phyloP scores from a whole-genome alignment of 2,113 vertebrate species.

The Varanus salvator region DNA sequence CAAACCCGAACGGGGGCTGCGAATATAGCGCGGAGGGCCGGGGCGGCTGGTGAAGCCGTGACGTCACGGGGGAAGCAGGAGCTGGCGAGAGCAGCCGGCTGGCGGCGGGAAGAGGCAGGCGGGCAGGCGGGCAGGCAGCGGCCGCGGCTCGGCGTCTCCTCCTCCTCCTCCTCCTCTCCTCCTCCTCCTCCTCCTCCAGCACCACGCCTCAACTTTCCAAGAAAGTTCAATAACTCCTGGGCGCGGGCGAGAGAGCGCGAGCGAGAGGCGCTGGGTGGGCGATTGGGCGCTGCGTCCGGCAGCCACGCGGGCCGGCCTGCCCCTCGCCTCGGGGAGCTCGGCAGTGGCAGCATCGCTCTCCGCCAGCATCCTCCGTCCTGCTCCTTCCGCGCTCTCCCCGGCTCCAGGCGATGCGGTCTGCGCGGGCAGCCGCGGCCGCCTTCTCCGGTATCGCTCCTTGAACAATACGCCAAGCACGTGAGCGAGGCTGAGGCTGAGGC shows the following conservation, averaged over 20 bases:
- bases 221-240: conserved; percentile 85
- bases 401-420: conserved; percentile 37
- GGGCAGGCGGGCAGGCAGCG: conserved; percentile 86
- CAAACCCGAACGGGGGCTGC: not conserved
- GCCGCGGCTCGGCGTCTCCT: conserved; percentile 79
- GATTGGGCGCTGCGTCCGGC: conserved; percentile 8
- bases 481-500: not conserved
- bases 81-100: conserved; percentile 85
- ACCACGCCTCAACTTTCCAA: conserved; percentile 87
- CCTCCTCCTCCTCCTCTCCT: not conserved
- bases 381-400: not conserved
- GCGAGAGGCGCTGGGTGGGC: not conserved
- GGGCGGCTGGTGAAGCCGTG: conserved; percentile 82
- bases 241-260: not conserved
- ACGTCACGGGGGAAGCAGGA: conserved; percentile 94
- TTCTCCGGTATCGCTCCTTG: not conserved
- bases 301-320: not conserved
- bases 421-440: not conserved
- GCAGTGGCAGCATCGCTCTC: not conserved
- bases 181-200: not conserved
- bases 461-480: not conserved
- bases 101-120: conserved; percentile 88
- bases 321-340: not conserved
- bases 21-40: conserved; percentile 17
- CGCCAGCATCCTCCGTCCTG: not conserved